phyloP scores from a whole-genome alignment of 2,888 invertebrate species.

The Calameuta idolon region DNA sequence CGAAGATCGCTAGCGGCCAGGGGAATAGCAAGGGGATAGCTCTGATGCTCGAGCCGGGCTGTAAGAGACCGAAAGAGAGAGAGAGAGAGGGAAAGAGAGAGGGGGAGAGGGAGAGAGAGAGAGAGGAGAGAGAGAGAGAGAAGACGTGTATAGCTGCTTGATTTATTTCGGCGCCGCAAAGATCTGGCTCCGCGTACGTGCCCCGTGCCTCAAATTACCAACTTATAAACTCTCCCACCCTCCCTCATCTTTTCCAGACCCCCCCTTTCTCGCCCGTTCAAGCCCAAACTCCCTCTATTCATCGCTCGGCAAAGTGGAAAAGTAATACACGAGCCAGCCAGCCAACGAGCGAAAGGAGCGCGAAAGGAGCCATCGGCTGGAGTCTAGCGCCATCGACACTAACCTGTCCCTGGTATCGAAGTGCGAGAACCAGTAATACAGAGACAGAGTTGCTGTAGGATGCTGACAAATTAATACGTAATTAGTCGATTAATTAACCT shows the following conservation, averaged over 20 bases:
- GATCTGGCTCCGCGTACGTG: slow-evolving; percentile 66
- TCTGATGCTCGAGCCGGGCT: not conserved
- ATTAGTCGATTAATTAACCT: not conserved
- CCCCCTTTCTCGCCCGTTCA: slow-evolving; percentile 17
- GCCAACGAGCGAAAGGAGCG: not conserved
- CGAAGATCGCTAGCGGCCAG: slow-evolving; percentile 41
- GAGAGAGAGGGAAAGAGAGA: slow-evolving; percentile 7
- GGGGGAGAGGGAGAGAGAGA: not conserved
- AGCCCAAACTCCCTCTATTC: slow-evolving; percentile 31
- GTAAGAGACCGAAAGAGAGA: not conserved
- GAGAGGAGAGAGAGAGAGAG: slow-evolving; percentile 11
- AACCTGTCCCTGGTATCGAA: not conserved
- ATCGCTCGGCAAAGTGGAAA: slow-evolving; percentile 27
- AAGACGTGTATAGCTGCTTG: slow-evolving; percentile 54
- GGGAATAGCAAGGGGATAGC: not conserved
- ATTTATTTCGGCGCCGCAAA: slow-evolving; percentile 66
- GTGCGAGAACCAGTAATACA: not conserved
- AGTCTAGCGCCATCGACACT: not conserved
- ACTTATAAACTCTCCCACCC: slow-evolving; percentile 64
- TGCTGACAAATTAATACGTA: not conserved
- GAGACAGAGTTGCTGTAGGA: not conserved
- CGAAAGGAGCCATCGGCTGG: not conserved
- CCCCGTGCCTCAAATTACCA: slow-evolving; percentile 65
- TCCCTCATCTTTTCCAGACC: slow-evolving; percentile 12
- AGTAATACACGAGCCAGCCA: slow-evolving; percentile 18